These are phyloP conservation scores for Paedocypris sp. DNA, from an alignment of 2,113 vertebrate genomes.

Conservation along the genomic window DNA sequence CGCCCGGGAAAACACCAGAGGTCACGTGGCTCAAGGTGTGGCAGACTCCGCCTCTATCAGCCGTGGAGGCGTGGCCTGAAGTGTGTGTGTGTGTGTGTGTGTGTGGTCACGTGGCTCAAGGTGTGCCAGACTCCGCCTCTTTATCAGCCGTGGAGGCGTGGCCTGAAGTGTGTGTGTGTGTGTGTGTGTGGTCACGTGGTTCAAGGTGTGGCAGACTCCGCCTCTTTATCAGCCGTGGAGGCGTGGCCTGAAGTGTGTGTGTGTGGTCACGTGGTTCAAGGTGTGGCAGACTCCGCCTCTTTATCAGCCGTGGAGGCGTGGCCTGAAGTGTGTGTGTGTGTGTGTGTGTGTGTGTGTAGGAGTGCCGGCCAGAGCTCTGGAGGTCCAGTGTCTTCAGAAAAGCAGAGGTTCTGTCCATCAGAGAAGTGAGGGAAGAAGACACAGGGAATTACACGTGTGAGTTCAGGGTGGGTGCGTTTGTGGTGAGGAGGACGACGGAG, in stretches of 20 bases:
- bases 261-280: conserved; percentile 96
- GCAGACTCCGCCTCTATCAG: background rate
- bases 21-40: conserved; percentile 96
- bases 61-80: background rate
- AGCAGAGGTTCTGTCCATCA: conserved; percentile 78
- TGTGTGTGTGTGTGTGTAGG: conserved; percentile 50
- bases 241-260: background rate
- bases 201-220: conserved; percentile 72
- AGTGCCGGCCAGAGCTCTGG: conserved; percentile 87
- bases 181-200: conserved; percentile 91
- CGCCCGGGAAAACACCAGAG: conserved; percentile 76
- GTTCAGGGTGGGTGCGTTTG: conserved; percentile 85
- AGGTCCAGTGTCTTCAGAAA: conserved; percentile 77
- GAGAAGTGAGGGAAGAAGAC: conserved; percentile 91
- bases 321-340: background rate
- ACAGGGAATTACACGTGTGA: conserved; percentile 98
- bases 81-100: conserved; percentile 7
- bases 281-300: conserved; percentile 49
- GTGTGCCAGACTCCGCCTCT: conserved; percentile 49
- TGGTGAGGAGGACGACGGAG: conserved; percentile 90
- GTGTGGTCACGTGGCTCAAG: conserved; percentile 89
- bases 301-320: background rate
- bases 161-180: background rate
- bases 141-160: background rate
- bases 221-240: background rate